A percentile compares a stretch with the other conserved stretches of the same genome.
These are phyloP conservation scores for Metaphire vulgaris DNA, from an alignment of 1,140 invertebrate species.

Conservation along the genomic window DNA sequence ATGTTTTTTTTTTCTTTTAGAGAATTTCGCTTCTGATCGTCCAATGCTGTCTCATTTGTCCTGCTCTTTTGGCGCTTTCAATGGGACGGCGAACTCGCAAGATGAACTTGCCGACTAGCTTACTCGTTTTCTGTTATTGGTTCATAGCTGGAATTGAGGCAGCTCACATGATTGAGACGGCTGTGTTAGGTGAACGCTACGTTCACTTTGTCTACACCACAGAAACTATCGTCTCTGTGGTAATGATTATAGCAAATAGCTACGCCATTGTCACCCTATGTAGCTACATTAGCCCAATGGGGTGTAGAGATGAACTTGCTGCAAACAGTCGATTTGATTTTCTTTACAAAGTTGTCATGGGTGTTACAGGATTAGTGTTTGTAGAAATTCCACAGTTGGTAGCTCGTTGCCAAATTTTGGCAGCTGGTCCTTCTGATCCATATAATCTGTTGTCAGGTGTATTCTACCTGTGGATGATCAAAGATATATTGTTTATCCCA, in stretches of 20 bases:
- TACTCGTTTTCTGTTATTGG: slow-evolving; percentile 26
- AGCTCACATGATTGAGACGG: slow-evolving; percentile 11
- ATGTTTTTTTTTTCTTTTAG: slow-evolving; percentile 2
- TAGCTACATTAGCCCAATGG: slow-evolving; percentile 26
- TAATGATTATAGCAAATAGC: slow-evolving; percentile 22
- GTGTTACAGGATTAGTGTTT: slow-evolving; percentile 19
- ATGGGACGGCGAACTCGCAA: slow-evolving; percentile 28
- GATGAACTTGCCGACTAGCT: slow-evolving; percentile 24
- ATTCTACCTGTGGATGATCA: slow-evolving; percentile 29
- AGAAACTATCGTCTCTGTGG: slow-evolving; percentile 14
- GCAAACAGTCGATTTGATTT: slow-evolving; percentile 16
- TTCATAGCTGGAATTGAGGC: slow-evolving; percentile 24
- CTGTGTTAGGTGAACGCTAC: slow-evolving; percentile 3
- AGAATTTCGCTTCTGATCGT: slow-evolving; percentile 15
- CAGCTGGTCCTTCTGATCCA: neutral
- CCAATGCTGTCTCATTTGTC: slow-evolving; percentile 15
- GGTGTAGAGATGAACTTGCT: neutral
- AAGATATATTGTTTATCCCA: slow-evolving; percentile 23
- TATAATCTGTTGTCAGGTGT: neutral
- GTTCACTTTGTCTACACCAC: slow-evolving; percentile 25
- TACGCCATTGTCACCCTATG: slow-evolving; percentile 27
- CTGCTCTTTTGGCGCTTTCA: slow-evolving; percentile 15
- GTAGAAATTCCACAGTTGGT: slow-evolving; percentile 27
- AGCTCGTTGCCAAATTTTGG: slow-evolving; percentile 26
- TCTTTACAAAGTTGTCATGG: slow-evolving; percentile 23